phyloP scores from a whole-genome alignment of 2,888 invertebrate species.

The Trisateles emortualis region DNA sequence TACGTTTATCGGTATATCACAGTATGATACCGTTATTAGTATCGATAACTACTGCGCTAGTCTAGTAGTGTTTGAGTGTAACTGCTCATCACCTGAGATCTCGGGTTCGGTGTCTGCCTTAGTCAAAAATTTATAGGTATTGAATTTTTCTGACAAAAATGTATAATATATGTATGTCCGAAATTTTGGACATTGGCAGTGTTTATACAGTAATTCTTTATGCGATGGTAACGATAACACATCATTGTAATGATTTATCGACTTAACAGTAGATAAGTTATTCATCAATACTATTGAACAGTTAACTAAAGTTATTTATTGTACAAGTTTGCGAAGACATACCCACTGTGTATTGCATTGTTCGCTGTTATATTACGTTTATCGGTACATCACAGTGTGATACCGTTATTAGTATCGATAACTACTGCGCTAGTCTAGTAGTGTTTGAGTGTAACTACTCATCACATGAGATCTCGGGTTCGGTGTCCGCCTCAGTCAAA shows the following conservation, averaged over 20 bases:
- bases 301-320: slow-evolving; percentile 62
- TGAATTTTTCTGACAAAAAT: no score
- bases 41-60: background rate
- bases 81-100: no score
- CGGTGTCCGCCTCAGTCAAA: background rate
- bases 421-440: background rate
- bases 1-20: background rate
- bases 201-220: no score
- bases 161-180: no score
- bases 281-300: slow-evolving; percentile 59
- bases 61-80: background rate
- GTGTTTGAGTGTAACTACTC: background rate
- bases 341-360: slow-evolving; percentile 30
- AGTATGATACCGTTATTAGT: slow-evolving; percentile 1
- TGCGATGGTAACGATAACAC: slow-evolving; percentile 27
- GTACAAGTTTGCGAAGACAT: slow-evolving; percentile 50
- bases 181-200: no score
- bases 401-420: background rate
- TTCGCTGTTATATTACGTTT: slow-evolving; percentile 14
- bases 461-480: no score
- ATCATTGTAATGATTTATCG: slow-evolving; percentile 38
- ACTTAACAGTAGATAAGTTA: slow-evolving; percentile 46
- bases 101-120: background rate
- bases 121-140: no score
- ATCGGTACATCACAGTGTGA: background rate